These are phyloP conservation scores for Xanthia icteritia DNA, from an alignment of 2,888 invertebrate species.

Conservation along the genomic window DNA sequence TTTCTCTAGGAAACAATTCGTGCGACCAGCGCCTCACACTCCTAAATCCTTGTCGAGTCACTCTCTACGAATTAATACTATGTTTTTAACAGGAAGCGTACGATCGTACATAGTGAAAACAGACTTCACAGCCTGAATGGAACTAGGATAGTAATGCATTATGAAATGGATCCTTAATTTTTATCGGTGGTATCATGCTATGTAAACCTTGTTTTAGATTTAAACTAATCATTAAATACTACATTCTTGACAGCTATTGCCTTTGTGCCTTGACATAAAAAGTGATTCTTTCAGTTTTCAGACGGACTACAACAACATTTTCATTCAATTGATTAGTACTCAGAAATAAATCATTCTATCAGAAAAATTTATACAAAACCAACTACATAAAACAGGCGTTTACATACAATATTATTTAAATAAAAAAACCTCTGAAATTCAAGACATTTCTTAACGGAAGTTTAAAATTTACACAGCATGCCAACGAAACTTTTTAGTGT, in stretches of 20 bases:
- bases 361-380: constrained; percentile 8
- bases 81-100: constrained; percentile 46
- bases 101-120: constrained; percentile 64
- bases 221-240: constrained; percentile 39
- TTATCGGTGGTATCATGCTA: constrained; percentile 63
- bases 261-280: constrained; percentile 18
- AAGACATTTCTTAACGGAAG: constrained; percentile 19
- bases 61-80: constrained; percentile 59
- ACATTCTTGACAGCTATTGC: constrained; percentile 22
- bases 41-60: constrained; percentile 49
- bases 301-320: background rate
- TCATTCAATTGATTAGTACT: constrained; percentile 27
- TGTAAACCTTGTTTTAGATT: constrained; percentile 56
- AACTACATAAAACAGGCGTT: constrained; percentile 17
- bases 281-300: constrained; percentile 12
- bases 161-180: constrained; percentile 65
- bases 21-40: constrained; percentile 82
- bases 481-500: constrained; percentile 46
- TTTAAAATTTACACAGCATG: constrained; percentile 65
- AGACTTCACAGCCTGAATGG: constrained; percentile 80
- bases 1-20: constrained; percentile 72
- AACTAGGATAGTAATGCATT: constrained; percentile 70
- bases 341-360: background rate
- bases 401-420: constrained; percentile 21
- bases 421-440: constrained; percentile 15